Percentiles rank a stretch among this genome's conserved stretches.
phyloP scores from a whole-genome alignment of 2,113 vertebrate species.

The Gasterosteus nipponicus region DNA sequence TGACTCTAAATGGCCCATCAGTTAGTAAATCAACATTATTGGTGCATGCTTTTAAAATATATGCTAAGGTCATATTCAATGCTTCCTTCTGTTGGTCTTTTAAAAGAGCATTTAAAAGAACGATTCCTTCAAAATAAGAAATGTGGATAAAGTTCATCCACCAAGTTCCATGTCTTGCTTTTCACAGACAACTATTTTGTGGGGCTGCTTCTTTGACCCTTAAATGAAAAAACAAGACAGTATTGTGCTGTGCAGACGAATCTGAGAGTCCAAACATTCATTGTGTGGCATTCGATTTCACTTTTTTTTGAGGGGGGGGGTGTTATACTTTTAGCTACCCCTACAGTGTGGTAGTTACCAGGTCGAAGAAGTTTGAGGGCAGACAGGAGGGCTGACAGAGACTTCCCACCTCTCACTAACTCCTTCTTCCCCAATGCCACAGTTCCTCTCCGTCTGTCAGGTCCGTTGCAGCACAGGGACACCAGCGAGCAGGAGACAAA shows the following conservation, averaged over 20 bases:
- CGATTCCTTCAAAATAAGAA: no score
- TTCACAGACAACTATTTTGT: neutral
- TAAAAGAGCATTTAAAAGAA: no score
- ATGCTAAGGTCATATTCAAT: no score
- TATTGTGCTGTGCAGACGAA: no score
- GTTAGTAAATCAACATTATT: no score
- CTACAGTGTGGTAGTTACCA: neutral
- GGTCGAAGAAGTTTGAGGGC: neutral
- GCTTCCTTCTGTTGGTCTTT: no score
- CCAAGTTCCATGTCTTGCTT: neutral
- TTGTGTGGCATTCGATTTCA: neutral
- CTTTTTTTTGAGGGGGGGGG: neutral
- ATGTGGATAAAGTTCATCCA: no score
- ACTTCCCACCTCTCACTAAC: conserved; percentile 33
- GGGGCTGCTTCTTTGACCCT: neutral
- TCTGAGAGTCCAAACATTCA: neutral
- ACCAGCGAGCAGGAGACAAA: conserved; percentile 57
- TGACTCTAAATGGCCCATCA: no score
- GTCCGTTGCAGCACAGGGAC: conserved; percentile 42
- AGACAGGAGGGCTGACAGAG: conserved; percentile 21
- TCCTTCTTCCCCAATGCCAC: conserved; percentile 20
- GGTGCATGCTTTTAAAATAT: no score
- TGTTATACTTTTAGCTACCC: neutral
- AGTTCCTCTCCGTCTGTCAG: conserved; percentile 51
- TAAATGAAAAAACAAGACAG: neutral